Evolutionary conservation across 2,113 vertebrate genomes (phyloP), one percentile per base, ranked within the genome.

Genomic region (Octodon degus): DNA sequence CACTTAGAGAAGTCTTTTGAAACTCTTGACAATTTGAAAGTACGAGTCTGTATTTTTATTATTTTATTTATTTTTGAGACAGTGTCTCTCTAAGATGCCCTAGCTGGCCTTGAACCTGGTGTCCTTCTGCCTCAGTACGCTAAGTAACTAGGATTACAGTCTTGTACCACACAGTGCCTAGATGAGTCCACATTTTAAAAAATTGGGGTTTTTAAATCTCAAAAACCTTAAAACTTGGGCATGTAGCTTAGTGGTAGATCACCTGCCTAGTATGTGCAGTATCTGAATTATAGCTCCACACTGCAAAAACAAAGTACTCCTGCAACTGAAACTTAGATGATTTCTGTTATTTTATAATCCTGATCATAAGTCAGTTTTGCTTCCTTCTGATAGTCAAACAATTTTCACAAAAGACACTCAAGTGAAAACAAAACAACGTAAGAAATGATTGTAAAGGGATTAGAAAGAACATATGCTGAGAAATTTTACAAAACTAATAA

Each of bases 301-400:
- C 27, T 79, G 25, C 76, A 79, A 53, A 80, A 53, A 32, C 4
- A 20, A 53, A 53, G 34, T 80, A 32, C 13, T 55, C 27, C 43
- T 10, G 1, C 16, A 32, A 34, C 77, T 53, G 47, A 96, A 89
- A n/a, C 47, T 76, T 11, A 13, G 10, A 76, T 92, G 16, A 43
- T 81, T 55, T 93, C 20, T 90, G 50, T 1, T 60, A 55, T 89
- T 77, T 85, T 20, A 84, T 74, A 34, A 76, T 30, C 58, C 10
- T 62, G 53, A n/a, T 58, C 47, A 55, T 43, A 34, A 40, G 34
- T 37, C 17, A 77, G 8, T 93, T 91, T 89, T 63, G 63, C 85
- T 93, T 95, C 76, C 40, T 92, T 89, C n/a, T 77, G 43, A 32
- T 72, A 88, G 76, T 93, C 37, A 86, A 91, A 50, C 25, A 90